A percentile compares a stretch with the other conserved stretches of the same genome.
Evolutionary conservation across 2,113 vertebrate species (phyloP).

Genomic region (Sphaerodactylus townsendi): DNA sequence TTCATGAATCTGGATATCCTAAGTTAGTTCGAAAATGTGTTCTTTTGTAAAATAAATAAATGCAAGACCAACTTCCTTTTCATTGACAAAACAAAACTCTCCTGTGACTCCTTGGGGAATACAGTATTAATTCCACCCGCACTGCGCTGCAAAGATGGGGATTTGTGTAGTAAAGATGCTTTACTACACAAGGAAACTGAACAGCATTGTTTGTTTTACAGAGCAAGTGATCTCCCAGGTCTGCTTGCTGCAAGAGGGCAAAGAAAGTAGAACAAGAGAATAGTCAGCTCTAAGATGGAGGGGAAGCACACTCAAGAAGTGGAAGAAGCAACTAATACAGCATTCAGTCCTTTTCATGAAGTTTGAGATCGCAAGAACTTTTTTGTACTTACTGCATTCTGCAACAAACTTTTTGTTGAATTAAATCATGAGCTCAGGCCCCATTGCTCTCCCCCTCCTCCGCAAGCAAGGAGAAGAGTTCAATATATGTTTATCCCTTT

Average conservation of each 20-base stretch:
- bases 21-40: background rate
- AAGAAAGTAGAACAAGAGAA: background rate
- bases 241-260: background rate
- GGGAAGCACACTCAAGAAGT: background rate
- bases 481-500: background rate
- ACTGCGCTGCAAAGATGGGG: too few relatives aligned
- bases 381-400: slow-evolving; percentile 1
- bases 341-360: background rate
- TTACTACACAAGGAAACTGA: too few relatives aligned
- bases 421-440: background rate
- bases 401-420: background rate
- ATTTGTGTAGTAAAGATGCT: too few relatives aligned
- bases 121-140: background rate
- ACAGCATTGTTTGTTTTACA: background rate
- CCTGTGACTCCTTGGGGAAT: background rate
- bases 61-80: background rate
- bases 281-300: background rate
- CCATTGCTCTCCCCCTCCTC: background rate
- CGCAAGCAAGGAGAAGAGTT: background rate
- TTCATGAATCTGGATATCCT: background rate
- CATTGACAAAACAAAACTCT: background rate
- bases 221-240: background rate
- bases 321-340: too few relatives aligned
- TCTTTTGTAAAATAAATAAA: background rate
- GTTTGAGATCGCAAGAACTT: background rate